Base-by-base conservation (phyloP, 1,140 invertebrate species). In the Microplitis mediator region DNA sequence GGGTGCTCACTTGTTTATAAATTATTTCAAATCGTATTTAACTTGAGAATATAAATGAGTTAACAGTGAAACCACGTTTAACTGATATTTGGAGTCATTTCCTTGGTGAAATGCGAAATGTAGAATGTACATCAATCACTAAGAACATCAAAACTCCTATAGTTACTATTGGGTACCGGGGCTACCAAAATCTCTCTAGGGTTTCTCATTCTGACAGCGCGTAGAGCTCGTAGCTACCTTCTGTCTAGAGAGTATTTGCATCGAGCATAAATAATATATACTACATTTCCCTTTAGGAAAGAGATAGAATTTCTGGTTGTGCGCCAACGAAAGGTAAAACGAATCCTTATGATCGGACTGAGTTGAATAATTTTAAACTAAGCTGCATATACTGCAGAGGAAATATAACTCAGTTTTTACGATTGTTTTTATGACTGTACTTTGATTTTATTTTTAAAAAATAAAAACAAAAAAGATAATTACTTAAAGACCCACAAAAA, bases 361-460 rank as follows among this genome's bases (percentile, higher is more conserved):
- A 61, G 60, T 72, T 74, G 79, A 81, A 81, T 82, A 82, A 81
- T 81, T 80, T 68, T 31, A 50, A 72, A 76, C 76, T 80, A 81
- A 82, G 74, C 75, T 74, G 35, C 68, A 69, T 80, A 76, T 78
- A 77, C 77, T 69, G 39, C 60, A 6, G 75, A 76, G 73, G 74
- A 66, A 74, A 66, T 72, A 31, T 39, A 50, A n/a, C 16, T 63
- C 23, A 16, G 11, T 65, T 60, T 60, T 54, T 80, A 56, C 35
- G 63, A 45, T 62, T 72, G 39, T 63, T 73, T 76, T 72, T 69
- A 76, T 75, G 0, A 23, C 62, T 36, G 61, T 63, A 75, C 35
- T 14, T 45, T 45, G 63, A 78, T 73, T 70, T 77, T 76, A 71
- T 23, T 23, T 23, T 23, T 2, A 23, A 23, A 23, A 23, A 23